phyloP scores from a whole-genome alignment of 2,113 vertebrate genomes.

The Morone chrysops region DNA sequence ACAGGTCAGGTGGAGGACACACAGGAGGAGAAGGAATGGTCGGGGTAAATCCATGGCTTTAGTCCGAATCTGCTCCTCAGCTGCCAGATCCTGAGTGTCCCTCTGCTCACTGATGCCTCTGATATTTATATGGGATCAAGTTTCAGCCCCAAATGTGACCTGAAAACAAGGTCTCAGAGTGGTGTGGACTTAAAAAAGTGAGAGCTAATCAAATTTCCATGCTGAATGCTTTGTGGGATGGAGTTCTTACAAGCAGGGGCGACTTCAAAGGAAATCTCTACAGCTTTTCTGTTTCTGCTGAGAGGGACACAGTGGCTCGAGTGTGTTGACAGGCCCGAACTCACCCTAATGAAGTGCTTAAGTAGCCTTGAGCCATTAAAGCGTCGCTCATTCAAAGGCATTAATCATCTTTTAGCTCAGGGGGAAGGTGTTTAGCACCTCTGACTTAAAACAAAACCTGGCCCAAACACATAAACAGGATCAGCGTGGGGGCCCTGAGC shows the following conservation, averaged over 20 bases:
- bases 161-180: constrained; percentile 61
- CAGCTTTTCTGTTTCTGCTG: constrained; percentile 55
- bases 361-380: constrained; percentile 79
- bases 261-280: constrained; percentile 80
- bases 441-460: constrained; percentile 77
- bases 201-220: constrained; percentile 85
- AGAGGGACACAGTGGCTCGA: constrained; percentile 46
- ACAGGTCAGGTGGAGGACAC: constrained; percentile 76
- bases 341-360: constrained; percentile 83
- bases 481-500: constrained; percentile 64
- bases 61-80: constrained; percentile 60
- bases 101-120: constrained; percentile 39
- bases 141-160: constrained; percentile 66
- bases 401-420: constrained; percentile 82
- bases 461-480: constrained; percentile 74
- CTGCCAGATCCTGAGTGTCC: constrained; percentile 52
- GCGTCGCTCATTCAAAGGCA: constrained; percentile 74
- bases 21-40: constrained; percentile 62
- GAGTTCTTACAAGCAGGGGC: constrained; percentile 57
- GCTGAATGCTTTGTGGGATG: constrained; percentile 58
- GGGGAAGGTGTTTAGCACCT: constrained; percentile 79
- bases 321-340: constrained; percentile 70
- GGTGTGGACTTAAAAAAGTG: constrained; percentile 59
- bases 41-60: constrained; percentile 55
- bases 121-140: constrained; percentile 74